These are phyloP conservation scores for Tupiocoris notatus DNA, from an alignment of 2,888 invertebrate species.

Conservation along the genomic window DNA sequence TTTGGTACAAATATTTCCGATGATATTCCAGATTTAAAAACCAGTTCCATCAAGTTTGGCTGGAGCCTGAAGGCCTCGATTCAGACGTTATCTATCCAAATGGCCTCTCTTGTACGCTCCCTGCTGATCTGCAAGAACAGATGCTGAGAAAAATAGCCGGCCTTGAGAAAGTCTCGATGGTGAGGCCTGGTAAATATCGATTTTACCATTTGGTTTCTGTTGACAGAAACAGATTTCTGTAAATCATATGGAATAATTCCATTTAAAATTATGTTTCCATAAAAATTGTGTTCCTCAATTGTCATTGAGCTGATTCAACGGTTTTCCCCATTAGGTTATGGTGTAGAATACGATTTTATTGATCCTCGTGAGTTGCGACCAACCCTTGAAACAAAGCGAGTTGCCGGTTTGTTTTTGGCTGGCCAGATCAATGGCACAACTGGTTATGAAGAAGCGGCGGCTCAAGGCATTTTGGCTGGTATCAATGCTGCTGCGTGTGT, in stretches of 20 bases:
- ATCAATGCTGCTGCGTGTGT: slow-evolving; percentile 69
- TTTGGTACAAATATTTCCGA: background rate
- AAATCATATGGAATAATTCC: too few relatives aligned
- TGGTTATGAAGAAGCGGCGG: slow-evolving; percentile 90
- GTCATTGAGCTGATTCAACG: too few relatives aligned
- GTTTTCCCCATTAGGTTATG: slow-evolving; percentile 69
- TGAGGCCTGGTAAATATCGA: slow-evolving; percentile 60
- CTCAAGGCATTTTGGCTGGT: slow-evolving; percentile 83
- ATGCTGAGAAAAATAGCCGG: slow-evolving; percentile 69
- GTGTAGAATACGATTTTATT: slow-evolving; percentile 84
- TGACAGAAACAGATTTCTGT: too few relatives aligned
- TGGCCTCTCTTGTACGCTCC: slow-evolving; percentile 81
- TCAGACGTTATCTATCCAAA: slow-evolving; percentile 77
- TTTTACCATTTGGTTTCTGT: too few relatives aligned
- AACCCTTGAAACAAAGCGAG: slow-evolving; percentile 70
- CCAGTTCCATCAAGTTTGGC: slow-evolving; percentile 71
- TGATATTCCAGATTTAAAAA: slow-evolving; percentile 61
- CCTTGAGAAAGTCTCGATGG: slow-evolving; percentile 68
- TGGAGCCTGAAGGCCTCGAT: slow-evolving; percentile 83
- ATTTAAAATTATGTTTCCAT: too few relatives aligned
- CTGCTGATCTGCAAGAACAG: slow-evolving; percentile 70
- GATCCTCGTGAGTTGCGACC: slow-evolving; percentile 76
- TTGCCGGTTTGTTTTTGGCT: slow-evolving; percentile 73
- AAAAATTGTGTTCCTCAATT: too few relatives aligned
- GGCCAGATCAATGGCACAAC: slow-evolving; percentile 93